A percentile compares a stretch with the other conserved stretches of the same genome.
These are phyloP conservation scores for Bettongia penicillata DNA, from an alignment of 2,113 vertebrate species.

Conservation along the genomic window DNA sequence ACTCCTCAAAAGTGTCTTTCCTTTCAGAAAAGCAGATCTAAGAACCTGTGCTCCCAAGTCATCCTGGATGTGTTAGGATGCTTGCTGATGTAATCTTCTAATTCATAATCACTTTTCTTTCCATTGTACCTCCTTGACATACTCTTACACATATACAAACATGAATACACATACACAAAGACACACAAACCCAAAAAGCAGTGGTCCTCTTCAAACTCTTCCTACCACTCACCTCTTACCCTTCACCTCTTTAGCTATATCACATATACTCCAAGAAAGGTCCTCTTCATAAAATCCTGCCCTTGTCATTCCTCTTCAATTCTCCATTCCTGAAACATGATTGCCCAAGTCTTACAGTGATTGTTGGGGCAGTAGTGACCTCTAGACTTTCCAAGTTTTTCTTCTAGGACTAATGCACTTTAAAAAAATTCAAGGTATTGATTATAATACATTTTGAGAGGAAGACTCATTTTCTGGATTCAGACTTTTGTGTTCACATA, in stretches of 20 bases:
- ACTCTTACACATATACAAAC: not conserved
- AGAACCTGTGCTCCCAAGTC: too few relatives aligned
- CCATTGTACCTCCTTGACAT: not conserved
- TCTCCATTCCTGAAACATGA: not conserved
- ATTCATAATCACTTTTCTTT: not conserved
- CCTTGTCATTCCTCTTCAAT: not conserved
- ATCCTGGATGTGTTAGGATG: too few relatives aligned
- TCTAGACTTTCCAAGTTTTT: not conserved
- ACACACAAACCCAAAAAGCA: not conserved
- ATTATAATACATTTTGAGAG: conserved; percentile 21
- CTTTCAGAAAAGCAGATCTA: too few relatives aligned
- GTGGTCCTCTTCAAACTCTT: not conserved
- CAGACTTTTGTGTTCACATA: not conserved
- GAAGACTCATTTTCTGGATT: not conserved
- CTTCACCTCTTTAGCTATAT: not conserved
- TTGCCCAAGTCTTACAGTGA: not conserved
- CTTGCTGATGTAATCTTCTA: not conserved
- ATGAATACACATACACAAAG: not conserved
- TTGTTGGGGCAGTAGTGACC: not conserved
- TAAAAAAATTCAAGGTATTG: not conserved
- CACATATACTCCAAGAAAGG: not conserved
- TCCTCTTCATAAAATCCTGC: not conserved
- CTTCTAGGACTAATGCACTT: not conserved
- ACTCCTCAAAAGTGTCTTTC: too few relatives aligned
- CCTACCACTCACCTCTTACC: too few relatives aligned